Percentiles rank a stretch among this genome's conserved stretches.
These are phyloP conservation scores for Nyctibius bracteatus DNA, from an alignment of 2,113 vertebrate species.

Conservation along the genomic window DNA sequence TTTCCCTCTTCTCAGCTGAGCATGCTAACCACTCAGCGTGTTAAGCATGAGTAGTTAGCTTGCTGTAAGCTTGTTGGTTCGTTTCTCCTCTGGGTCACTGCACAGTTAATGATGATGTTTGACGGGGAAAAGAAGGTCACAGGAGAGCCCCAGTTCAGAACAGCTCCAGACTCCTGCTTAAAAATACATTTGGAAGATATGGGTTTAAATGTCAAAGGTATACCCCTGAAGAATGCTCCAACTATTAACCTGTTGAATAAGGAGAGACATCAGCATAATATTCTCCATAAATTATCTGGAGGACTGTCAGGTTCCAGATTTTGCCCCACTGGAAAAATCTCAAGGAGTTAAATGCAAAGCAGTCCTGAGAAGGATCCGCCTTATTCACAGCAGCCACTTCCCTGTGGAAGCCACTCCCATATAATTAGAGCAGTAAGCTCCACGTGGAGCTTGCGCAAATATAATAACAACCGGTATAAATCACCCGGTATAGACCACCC, in stretches of 20 bases:
- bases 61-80: background rate
- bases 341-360: too few species aligned
- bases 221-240: background rate
- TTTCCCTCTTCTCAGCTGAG: background rate
- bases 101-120: background rate
- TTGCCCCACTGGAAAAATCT: too few species aligned
- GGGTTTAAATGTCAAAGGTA: background rate
- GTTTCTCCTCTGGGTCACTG: background rate
- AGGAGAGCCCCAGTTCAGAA: background rate
- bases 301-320: too few species aligned
- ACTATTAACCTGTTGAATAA: background rate
- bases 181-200: background rate
- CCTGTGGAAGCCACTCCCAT: too few species aligned
- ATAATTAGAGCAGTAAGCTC: too few species aligned
- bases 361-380: too few species aligned
- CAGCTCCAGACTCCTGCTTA: background rate
- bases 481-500: too few species aligned
- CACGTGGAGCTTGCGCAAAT: too few species aligned
- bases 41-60: background rate
- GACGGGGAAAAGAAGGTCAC: background rate
- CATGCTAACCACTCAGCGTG: rapidly evolving
- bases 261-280: background rate
- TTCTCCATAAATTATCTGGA: background rate
- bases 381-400: too few species aligned
- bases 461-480: too few species aligned